A percentile compares a stretch with the other conserved stretches of the same genome.
Evolutionary conservation across 1,140 invertebrate genomes (phyloP).

Genomic region (Phymorhynchus buccinoides): DNA sequence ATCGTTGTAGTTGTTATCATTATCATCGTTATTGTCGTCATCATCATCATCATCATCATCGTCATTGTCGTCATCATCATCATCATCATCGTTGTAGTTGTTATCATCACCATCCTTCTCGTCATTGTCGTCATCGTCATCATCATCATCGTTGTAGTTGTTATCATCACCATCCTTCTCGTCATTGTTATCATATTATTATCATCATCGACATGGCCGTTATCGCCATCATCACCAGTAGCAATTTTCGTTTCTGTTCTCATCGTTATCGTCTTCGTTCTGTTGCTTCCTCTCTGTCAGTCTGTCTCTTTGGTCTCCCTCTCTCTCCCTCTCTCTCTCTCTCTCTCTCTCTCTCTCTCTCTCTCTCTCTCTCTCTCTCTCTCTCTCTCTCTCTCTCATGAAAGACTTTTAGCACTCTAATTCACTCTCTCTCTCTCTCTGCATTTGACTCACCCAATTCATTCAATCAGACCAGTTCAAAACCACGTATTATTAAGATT

Average conservation of each 20-base stretch:
- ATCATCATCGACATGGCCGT: neutral
- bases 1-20: neutral
- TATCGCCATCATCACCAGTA: too few species aligned
- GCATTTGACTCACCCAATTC: neutral
- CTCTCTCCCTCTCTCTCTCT: neutral
- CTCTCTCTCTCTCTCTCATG: conserved; percentile 8
- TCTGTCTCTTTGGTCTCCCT: neutral
- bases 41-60: neutral
- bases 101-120: neutral
- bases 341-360: conserved; percentile 9
- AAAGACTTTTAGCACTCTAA: too few species aligned
- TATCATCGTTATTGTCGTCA: neutral
- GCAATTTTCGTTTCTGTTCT: too few species aligned
- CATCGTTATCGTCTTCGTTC: too few species aligned
- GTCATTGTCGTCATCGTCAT: neutral
- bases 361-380: neutral
- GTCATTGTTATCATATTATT: neutral
- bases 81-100: neutral
- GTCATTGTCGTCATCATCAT: neutral
- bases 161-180: neutral
- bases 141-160: neutral
- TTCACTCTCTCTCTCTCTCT: neutral
- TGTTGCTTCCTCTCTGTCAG: too few species aligned
- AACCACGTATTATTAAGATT: too few species aligned
- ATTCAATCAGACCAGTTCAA: too few species aligned